These are phyloP conservation scores for Rhinogobio ventralis DNA, from an alignment of 2,797 vertebrate species.

Conservation along the genomic window DNA sequence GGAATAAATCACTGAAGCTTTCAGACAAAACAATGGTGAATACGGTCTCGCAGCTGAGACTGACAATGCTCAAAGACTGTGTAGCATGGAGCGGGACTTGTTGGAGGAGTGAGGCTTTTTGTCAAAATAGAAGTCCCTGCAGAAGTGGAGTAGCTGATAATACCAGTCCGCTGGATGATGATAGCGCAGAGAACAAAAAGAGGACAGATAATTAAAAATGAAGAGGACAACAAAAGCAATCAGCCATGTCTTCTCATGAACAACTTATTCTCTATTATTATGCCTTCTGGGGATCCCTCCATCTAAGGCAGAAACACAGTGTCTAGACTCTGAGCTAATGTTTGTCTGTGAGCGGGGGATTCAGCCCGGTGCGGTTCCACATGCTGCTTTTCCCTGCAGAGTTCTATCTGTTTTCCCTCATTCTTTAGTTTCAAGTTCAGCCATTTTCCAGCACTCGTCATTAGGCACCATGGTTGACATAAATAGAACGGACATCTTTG, in stretches of 20 bases:
- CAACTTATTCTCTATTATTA: constrained; percentile 45
- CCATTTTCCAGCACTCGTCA: constrained; percentile 34
- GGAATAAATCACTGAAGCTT: not conserved
- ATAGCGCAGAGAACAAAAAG: constrained; percentile 45
- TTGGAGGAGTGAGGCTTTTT: constrained; percentile 27
- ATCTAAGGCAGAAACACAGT: constrained; percentile 43
- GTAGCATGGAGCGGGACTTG: not conserved
- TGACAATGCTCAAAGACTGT: constrained; percentile 15
- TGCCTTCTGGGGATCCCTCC: constrained; percentile 49
- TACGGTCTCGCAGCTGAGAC: not conserved
- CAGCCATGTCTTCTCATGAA: constrained; percentile 48
- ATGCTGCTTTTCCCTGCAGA: constrained; percentile 41
- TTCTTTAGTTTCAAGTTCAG: constrained; percentile 35
- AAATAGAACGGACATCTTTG: constrained; percentile 31
- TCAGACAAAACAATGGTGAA: constrained; percentile 12
- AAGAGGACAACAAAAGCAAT: constrained; percentile 52
- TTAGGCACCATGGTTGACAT: constrained; percentile 30
- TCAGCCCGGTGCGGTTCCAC: constrained; percentile 23
- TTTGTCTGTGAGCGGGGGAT: constrained; percentile 51
- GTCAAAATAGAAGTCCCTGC: constrained; percentile 34
- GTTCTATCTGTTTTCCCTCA: constrained; percentile 33
- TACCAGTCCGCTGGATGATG: constrained; percentile 32
- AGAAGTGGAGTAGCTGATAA: constrained; percentile 48
- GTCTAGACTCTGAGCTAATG: constrained; percentile 57
- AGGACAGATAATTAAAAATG: constrained; percentile 33